Percentiles rank a stretch among this genome's conserved stretches.
These are phyloP conservation scores for Volucella inflata DNA, from an alignment of 2,888 invertebrate species.

Conservation along the genomic window DNA sequence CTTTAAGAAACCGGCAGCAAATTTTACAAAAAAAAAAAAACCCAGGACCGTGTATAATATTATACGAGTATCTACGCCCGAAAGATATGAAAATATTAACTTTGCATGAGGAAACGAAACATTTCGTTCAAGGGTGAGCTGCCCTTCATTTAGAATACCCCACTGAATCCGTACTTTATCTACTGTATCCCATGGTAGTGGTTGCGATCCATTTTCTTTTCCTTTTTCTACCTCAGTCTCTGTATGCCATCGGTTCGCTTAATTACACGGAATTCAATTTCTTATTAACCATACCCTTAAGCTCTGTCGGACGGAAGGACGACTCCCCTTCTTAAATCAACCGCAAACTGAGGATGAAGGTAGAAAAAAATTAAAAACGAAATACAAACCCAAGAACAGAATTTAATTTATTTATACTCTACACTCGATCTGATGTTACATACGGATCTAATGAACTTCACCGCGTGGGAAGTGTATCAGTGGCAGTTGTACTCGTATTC, in stretches of 20 bases:
- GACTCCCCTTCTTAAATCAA: conserved; percentile 4
- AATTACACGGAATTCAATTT: conserved; percentile 47
- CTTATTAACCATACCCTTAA: background rate
- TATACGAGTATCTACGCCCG: no score
- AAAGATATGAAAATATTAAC: conserved; percentile 22
- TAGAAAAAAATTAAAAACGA: background rate
- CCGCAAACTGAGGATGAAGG: conserved; percentile 19
- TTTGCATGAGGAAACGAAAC: conserved; percentile 17
- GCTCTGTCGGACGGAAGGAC: background rate
- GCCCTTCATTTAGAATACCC: background rate
- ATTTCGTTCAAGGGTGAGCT: conserved; percentile 27
- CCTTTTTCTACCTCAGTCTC: background rate
- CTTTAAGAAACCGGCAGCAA: no score
- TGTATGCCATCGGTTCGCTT: conserved; percentile 18
- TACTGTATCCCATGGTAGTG: background rate
- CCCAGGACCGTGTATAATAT: no score
- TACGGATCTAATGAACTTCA: background rate
- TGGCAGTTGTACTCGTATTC: no score
- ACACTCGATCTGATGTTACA: conserved; percentile 25
- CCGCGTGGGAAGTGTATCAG: no score
- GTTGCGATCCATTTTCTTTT: conserved; percentile 12
- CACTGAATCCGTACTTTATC: background rate
- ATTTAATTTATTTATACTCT: conserved; percentile 53
- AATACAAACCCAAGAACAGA: background rate
- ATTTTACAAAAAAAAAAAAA: no score